Conservation (phyloP, 2,797 vertebrate genomes). For the Pangasius djambal region DNA sequence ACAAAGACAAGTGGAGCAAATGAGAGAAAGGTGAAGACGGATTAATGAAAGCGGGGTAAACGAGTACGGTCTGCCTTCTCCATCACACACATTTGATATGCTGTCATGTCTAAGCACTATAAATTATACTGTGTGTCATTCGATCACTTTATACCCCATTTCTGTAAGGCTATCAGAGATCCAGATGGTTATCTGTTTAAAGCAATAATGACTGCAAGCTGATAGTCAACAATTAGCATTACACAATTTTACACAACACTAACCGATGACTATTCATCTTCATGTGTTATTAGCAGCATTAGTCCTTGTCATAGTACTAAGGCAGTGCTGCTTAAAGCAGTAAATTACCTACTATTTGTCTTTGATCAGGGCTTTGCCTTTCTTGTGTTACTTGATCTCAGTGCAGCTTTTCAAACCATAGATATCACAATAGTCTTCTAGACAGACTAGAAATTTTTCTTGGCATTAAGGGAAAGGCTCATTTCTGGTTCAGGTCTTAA, state of each 20-base stretch:
- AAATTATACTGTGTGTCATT: conserved; percentile 25
- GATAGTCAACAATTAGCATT: background rate
- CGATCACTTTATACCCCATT: background rate
- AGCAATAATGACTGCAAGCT: background rate
- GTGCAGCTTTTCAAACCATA: background rate
- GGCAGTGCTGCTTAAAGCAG: background rate
- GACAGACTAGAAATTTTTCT: background rate
- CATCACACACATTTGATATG: conserved; percentile 12
- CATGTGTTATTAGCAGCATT: background rate
- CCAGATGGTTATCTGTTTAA: background rate
- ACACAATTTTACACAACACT: background rate
- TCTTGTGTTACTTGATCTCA: background rate
- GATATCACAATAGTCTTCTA: background rate
- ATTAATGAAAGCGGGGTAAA: conserved; percentile 28
- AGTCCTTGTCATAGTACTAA: background rate
- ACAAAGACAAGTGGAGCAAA: conserved; percentile 20
- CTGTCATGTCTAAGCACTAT: conserved; percentile 20
- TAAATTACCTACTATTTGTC: background rate
- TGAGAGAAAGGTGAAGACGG: conserved; percentile 39
- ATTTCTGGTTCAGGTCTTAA: background rate
- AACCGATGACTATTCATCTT: background rate
- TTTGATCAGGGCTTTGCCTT: background rate
- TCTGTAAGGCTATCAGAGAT: background rate
- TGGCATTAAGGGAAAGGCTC: background rate
- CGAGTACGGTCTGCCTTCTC: conserved; percentile 16